Conservation (phyloP, 2,113 vertebrate species). For the Lontra canadensis region DNA sequence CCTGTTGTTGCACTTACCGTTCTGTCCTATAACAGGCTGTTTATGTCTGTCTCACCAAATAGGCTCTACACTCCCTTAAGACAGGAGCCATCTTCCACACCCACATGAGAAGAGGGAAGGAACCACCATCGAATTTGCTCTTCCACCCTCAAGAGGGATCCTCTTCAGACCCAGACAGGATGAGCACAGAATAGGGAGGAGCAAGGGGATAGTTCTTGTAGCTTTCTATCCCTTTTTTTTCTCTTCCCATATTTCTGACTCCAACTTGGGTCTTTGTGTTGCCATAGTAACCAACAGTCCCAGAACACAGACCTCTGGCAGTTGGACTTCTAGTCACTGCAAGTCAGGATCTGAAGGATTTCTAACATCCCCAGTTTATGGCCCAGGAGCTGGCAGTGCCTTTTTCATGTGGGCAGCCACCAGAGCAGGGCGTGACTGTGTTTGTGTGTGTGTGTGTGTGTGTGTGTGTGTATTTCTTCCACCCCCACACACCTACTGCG, state of each 20-base stretch:
- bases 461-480: neutral
- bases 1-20: neutral
- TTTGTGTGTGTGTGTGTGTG: no score
- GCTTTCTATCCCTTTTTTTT: neutral
- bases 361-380: neutral
- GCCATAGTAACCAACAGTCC: slow-evolving; percentile 49
- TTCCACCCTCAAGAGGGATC: neutral
- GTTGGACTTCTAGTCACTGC: slow-evolving; percentile 4
- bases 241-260: neutral
- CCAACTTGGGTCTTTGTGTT: neutral
- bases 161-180: neutral
- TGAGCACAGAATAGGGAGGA: neutral
- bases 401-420: neutral
- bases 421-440: neutral
- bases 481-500: neutral
- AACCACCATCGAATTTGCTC: neutral
- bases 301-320: slow-evolving; percentile 49
- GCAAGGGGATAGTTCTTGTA: neutral
- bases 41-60: neutral
- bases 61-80: neutral
- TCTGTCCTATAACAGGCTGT: neutral
- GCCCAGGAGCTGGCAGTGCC: neutral
- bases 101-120: neutral
- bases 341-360: neutral
- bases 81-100: neutral